These are phyloP conservation scores for Rhynchopsitta pachyrhyncha DNA, from an alignment of 2,113 vertebrate genomes.

Conservation along the genomic window DNA sequence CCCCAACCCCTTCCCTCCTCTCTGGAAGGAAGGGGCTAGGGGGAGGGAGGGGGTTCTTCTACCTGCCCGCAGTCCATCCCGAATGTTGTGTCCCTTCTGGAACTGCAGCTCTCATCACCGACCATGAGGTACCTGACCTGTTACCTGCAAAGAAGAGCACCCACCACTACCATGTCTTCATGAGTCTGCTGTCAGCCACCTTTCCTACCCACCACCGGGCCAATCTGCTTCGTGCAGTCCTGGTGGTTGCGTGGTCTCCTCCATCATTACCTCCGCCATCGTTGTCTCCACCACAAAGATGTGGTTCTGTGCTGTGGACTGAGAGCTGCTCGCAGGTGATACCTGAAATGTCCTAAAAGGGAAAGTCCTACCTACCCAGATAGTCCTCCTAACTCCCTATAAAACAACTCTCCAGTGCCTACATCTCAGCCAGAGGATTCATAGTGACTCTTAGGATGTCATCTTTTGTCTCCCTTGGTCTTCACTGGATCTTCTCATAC, in stretches of 20 bases:
- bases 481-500: neutral
- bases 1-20: neutral
- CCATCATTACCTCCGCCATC: neutral
- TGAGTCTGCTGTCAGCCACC: neutral
- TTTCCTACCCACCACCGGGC: neutral
- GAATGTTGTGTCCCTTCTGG: neutral
- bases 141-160: neutral
- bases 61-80: neutral
- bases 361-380: neutral
- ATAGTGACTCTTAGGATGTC: neutral
- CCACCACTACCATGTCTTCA: neutral
- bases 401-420: neutral
- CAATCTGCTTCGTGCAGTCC: neutral
- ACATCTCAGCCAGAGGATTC: neutral
- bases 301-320: neutral
- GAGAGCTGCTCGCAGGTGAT: neutral
- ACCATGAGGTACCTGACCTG: neutral
- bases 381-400: neutral
- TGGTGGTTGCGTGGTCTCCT: neutral
- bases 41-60: neutral
- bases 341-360: neutral
- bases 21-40: neutral
- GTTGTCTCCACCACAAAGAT: neutral
- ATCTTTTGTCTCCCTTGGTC: neutral
- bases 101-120: neutral